phyloP scores from a whole-genome alignment of 2,888 invertebrate genomes.

The Muschampia plurimacula region DNA sequence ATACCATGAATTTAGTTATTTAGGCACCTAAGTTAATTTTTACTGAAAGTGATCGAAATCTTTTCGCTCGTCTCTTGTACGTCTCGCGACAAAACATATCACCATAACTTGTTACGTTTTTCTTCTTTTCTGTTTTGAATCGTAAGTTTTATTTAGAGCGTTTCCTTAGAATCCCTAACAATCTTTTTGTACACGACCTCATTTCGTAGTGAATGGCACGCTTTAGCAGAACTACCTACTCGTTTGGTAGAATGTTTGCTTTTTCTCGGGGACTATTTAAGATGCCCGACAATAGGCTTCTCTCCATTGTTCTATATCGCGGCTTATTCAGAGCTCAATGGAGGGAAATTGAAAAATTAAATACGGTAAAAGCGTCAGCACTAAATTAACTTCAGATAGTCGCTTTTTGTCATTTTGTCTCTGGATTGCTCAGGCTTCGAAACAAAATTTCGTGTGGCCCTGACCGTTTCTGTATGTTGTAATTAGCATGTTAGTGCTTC shows the following conservation, averaged over 20 bases:
- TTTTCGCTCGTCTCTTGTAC: no score
- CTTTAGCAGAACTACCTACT: conserved; percentile 53
- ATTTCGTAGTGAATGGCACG: conserved; percentile 64
- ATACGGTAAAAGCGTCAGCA: conserved; percentile 11
- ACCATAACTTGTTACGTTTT: neutral
- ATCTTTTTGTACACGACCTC: conserved; percentile 76
- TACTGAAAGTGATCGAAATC: no score
- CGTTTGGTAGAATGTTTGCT: conserved; percentile 24
- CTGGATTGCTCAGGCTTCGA: neutral
- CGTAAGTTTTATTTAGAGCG: conserved; percentile 56
- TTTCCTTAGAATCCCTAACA: conserved; percentile 71
- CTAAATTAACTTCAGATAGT: conserved; percentile 18
- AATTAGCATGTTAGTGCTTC: conserved; percentile 16
- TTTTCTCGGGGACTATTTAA: conserved; percentile 36
- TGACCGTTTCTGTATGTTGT: neutral
- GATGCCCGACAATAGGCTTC: conserved; percentile 28
- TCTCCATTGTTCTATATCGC: conserved; percentile 22
- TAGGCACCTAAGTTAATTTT: no score
- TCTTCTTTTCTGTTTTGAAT: conserved; percentile 3
- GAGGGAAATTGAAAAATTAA: conserved; percentile 33
- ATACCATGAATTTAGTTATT: no score
- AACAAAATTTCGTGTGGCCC: neutral
- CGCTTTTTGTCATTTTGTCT: conserved; percentile 10
- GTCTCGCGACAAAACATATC: neutral
- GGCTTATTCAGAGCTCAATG: conserved; percentile 32